These are phyloP conservation scores for Agonopterix subpropinquella DNA, from an alignment of 2,888 invertebrate species.

Conservation along the genomic window DNA sequence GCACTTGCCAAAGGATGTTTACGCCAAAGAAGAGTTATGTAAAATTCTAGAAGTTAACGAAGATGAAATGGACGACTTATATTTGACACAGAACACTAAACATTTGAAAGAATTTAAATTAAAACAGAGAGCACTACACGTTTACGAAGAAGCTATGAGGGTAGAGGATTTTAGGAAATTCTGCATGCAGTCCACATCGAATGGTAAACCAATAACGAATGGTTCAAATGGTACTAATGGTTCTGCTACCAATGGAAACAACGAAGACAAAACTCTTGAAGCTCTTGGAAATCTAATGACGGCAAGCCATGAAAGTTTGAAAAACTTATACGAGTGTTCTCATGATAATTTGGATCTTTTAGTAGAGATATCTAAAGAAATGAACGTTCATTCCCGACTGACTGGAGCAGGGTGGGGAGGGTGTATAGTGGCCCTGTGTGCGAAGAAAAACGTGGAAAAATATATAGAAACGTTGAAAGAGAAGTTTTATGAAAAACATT, in stretches of 20 bases:
- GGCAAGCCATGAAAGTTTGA: slow-evolving; percentile 90
- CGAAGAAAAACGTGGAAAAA: slow-evolving; percentile 76
- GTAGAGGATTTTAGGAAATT: slow-evolving; percentile 84
- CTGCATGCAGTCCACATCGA: slow-evolving; percentile 62
- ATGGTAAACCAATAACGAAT: slow-evolving; percentile 25
- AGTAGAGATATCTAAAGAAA: slow-evolving; percentile 82
- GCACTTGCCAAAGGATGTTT: slow-evolving; percentile 79
- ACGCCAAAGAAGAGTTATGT: slow-evolving; percentile 81
- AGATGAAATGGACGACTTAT: slow-evolving; percentile 74
- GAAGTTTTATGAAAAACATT: slow-evolving; percentile 79
- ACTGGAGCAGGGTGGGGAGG: slow-evolving; percentile 99
- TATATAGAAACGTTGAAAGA: slow-evolving; percentile 82
- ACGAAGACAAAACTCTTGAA: slow-evolving; percentile 39
- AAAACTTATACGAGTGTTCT: slow-evolving; percentile 93
- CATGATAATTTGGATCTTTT: slow-evolving; percentile 90
- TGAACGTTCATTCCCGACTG: slow-evolving; percentile 88
- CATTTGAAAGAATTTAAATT: slow-evolving; percentile 86
- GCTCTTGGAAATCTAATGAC: slow-evolving; percentile 89
- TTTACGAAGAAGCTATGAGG: slow-evolving; percentile 91
- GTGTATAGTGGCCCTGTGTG: slow-evolving; percentile 91
- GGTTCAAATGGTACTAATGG: slow-evolving; percentile 29
- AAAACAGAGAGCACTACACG: slow-evolving; percentile 91
- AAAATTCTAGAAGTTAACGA: slow-evolving; percentile 73
- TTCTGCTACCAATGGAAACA: slow-evolving; percentile 16
- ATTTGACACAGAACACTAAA: slow-evolving; percentile 70